Percentiles rank a stretch among this genome's conserved stretches.
These are phyloP conservation scores for Diceros bicornis DNA, from an alignment of 2,797 vertebrate genomes.

Conservation along the genomic window DNA sequence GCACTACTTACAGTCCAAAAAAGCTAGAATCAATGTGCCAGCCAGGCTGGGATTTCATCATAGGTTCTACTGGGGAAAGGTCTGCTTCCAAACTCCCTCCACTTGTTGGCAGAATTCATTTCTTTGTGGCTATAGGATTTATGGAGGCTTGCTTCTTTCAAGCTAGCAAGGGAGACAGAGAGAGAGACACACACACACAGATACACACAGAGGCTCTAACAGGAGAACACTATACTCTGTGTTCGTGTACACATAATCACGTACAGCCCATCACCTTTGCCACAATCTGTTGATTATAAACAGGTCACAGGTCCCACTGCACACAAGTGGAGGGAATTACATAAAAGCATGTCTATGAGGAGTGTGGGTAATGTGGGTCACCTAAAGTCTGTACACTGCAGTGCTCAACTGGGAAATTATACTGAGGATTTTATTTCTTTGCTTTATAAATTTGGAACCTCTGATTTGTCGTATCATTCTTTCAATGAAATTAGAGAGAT, in stretches of 20 bases:
- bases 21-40: background rate
- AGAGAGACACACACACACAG: background rate
- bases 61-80: background rate
- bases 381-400: background rate
- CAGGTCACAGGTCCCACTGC: background rate
- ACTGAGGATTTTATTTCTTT: constrained; percentile 18
- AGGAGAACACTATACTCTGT: background rate
- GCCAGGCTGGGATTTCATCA: background rate
- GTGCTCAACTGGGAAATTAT: constrained; percentile 1
- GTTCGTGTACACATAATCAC: background rate
- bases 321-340: background rate
- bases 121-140: background rate
- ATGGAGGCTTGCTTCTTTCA: background rate
- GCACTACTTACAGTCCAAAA: background rate
- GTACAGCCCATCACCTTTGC: background rate
- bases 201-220: background rate
- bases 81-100: background rate
- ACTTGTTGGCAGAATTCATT: background rate
- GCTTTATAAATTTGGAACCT: background rate
- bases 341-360: background rate
- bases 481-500: constrained; percentile 21
- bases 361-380: background rate
- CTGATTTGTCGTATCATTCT: background rate
- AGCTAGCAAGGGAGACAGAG: background rate
- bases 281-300: background rate